Evolutionary conservation across 2,888 invertebrate genomes (phyloP).

Genomic region (Fabriciana adippe): DNA sequence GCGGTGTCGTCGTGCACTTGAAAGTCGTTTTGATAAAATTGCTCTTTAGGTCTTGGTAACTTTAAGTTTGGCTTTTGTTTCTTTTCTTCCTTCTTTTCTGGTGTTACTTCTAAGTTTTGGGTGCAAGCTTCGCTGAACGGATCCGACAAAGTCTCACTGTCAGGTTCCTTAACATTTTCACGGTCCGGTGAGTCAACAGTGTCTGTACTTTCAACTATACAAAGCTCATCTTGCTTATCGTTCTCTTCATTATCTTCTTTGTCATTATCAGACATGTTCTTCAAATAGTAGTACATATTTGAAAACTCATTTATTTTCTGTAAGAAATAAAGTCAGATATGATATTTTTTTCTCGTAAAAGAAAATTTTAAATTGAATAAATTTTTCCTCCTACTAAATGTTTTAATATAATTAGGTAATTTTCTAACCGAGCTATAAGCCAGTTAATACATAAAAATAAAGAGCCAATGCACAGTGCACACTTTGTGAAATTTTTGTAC

Average conservation of each 20-base stretch:
- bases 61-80: constrained; percentile 76
- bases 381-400: background rate
- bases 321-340: constrained; percentile 46
- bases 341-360: background rate
- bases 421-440: too few relatives aligned
- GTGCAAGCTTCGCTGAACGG: constrained; percentile 78
- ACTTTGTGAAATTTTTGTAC: too few relatives aligned
- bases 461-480: too few relatives aligned
- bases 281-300: constrained; percentile 92
- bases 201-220: constrained; percentile 71
- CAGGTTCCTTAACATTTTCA: constrained; percentile 45
- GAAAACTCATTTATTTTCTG: constrained; percentile 94
- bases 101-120: constrained; percentile 67
- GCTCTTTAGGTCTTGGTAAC: constrained; percentile 71
- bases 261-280: constrained; percentile 86
- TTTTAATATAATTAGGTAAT: background rate
- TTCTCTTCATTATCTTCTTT: constrained; percentile 79
- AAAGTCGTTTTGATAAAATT: constrained; percentile 78
- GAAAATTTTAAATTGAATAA: background rate
- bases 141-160: constrained; percentile 53
- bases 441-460: too few relatives aligned
- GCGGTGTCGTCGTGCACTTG: constrained; percentile 59
- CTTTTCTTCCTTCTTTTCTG: constrained; percentile 51
- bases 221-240: constrained; percentile 64
- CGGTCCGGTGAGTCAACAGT: constrained; percentile 66